Evolutionary conservation across 2,888 invertebrate species (phyloP).

Genomic region (Erynnis tages): DNA sequence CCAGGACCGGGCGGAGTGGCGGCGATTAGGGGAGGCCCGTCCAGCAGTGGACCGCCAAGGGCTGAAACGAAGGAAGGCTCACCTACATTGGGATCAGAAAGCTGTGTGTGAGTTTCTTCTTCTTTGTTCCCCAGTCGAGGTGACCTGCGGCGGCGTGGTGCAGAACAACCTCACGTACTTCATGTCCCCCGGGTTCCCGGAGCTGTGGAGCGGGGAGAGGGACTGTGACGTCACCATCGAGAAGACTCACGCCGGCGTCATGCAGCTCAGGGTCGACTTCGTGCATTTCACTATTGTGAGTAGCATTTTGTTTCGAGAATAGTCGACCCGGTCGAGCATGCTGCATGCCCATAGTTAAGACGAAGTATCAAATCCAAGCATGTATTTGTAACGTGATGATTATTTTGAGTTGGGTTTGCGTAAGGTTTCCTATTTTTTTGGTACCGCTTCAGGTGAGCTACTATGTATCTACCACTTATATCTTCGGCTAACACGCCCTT

Average conservation of each 20-base stretch:
- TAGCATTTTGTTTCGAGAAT: slow-evolving; percentile 27
- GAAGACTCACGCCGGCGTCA: slow-evolving; percentile 89
- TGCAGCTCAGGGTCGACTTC: slow-evolving; percentile 92
- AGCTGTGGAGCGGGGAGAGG: slow-evolving; percentile 84
- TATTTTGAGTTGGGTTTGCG: too few species aligned
- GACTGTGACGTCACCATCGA: slow-evolving; percentile 88
- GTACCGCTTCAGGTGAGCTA: too few species aligned
- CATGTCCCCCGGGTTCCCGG: slow-evolving; percentile 91
- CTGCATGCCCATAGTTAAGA: neutral
- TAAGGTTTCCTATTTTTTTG: too few species aligned
- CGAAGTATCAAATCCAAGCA: neutral
- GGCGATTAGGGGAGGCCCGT: too few species aligned
- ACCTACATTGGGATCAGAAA: neutral
- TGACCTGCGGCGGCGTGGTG: slow-evolving; percentile 86
- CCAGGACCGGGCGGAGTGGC: too few species aligned
- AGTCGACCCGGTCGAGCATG: neutral
- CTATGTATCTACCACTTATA: too few species aligned
- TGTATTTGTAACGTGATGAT: too few species aligned
- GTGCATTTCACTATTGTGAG: slow-evolving; percentile 90
- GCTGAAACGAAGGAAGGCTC: too few species aligned
- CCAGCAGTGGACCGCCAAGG: too few species aligned
- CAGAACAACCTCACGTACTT: slow-evolving; percentile 91
- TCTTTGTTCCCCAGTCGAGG: slow-evolving; percentile 81
- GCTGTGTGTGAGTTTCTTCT: neutral
- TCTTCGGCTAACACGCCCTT: too few species aligned